Evolutionary conservation across 2,113 vertebrate genomes (phyloP).

Genomic region (Athene noctua): DNA sequence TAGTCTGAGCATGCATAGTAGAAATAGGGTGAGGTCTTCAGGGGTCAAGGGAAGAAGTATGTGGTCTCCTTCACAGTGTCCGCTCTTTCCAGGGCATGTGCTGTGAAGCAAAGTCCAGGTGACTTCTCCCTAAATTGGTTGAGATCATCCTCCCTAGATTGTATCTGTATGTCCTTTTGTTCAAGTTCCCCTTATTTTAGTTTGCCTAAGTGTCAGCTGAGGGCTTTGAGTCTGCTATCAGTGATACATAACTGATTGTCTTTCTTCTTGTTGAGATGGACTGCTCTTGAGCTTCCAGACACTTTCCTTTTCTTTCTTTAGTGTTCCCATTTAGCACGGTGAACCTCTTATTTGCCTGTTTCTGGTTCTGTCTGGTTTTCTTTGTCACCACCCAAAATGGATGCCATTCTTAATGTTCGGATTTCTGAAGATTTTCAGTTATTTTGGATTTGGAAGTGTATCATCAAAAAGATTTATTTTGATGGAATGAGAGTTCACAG

Average conservation of each 20-base stretch:
- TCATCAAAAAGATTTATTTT: neutral
- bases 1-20: too few species aligned
- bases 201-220: too few species aligned
- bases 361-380: neutral
- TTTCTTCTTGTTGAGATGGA: neutral
- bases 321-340: neutral
- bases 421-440: neutral
- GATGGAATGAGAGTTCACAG: neutral
- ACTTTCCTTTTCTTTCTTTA: neutral
- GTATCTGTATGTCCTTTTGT: too few species aligned
- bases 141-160: too few species aligned
- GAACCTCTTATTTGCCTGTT: neutral
- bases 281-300: neutral
- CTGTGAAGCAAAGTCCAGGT: too few species aligned
- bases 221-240: too few species aligned
- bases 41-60: too few species aligned
- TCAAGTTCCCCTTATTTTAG: too few species aligned
- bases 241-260: neutral
- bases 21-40: too few species aligned
- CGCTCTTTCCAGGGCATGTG: too few species aligned
- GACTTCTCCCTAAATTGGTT: too few species aligned
- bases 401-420: neutral
- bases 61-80: too few species aligned
- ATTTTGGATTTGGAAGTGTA: neutral
- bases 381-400: neutral